Percentiles rank a stretch among this genome's conserved stretches.
Evolutionary conservation across 35 echinoderm and acorn worm genomes (phyloP).

Genomic region (Apostichopus parvimensis): DNA sequence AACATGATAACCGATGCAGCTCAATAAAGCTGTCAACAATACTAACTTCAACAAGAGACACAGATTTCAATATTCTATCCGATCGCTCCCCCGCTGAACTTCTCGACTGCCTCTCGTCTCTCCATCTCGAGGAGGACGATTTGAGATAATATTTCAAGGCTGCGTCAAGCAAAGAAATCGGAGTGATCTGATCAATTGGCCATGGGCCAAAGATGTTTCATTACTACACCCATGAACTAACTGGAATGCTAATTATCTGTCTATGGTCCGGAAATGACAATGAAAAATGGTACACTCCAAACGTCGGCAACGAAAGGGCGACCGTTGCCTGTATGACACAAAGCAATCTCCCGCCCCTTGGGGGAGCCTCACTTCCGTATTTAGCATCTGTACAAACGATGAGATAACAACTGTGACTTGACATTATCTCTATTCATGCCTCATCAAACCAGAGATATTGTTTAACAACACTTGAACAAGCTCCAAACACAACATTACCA

Average conservation of each 20-base stretch:
- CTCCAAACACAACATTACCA: neutral
- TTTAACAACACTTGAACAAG: neutral
- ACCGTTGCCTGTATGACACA: too few relatives aligned
- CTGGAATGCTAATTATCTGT: slow-evolving; percentile 1
- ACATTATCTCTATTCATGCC: neutral
- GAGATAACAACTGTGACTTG: neutral
- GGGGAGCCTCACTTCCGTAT: neutral
- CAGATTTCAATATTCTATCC: too few relatives aligned
- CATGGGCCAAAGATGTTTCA: neutral
- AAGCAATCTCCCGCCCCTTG: too few relatives aligned
- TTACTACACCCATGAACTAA: neutral
- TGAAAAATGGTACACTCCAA: neutral
- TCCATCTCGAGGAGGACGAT: neutral
- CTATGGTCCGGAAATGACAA: neutral
- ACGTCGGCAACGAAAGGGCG: neutral
- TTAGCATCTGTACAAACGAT: neutral
- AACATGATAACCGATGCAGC: too few relatives aligned
- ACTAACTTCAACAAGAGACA: too few relatives aligned
- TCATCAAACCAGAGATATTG: neutral
- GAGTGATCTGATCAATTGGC: neutral
- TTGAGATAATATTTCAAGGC: neutral
- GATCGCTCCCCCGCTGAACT: too few relatives aligned
- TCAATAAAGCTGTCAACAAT: too few relatives aligned
- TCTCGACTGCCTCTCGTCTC: too few relatives aligned
- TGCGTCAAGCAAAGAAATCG: neutral